A percentile compares a stretch with the other conserved stretches of the same genome.
Conservation (phyloP, 2,113 vertebrate species). For the Epinephelus moara region DNA sequence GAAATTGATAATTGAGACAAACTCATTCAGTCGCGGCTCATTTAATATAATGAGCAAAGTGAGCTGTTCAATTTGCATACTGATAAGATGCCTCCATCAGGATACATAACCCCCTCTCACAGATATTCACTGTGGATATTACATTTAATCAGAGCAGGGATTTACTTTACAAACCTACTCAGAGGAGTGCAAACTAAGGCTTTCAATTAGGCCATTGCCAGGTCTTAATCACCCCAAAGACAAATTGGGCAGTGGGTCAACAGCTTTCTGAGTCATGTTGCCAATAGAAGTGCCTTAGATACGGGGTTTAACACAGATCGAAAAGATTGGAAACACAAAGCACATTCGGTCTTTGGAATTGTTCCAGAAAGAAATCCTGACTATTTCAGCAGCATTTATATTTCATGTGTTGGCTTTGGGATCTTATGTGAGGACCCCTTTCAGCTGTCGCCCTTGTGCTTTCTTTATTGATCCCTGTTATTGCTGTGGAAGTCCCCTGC, state of each 20-base stretch:
- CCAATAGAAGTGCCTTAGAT: slow-evolving; percentile 30
- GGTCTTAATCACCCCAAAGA: slow-evolving; percentile 79
- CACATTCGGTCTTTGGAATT: slow-evolving; percentile 38
- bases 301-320: background rate
- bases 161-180: slow-evolving; percentile 84
- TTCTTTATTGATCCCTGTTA: slow-evolving; percentile 73
- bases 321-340: slow-evolving; percentile 46
- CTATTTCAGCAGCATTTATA: slow-evolving; percentile 67
- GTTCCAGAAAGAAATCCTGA: slow-evolving; percentile 41
- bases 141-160: slow-evolving; percentile 80
- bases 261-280: slow-evolving; percentile 65
- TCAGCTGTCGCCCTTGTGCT: slow-evolving; percentile 50
- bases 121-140: slow-evolving; percentile 73
- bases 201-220: slow-evolving; percentile 82
- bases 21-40: slow-evolving; percentile 80
- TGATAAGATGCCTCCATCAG: slow-evolving; percentile 75
- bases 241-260: slow-evolving; percentile 77
- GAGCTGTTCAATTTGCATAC: slow-evolving; percentile 80
- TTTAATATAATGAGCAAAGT: slow-evolving; percentile 81
- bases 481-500: slow-evolving; percentile 64
- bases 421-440: slow-evolving; percentile 59
- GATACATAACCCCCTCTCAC: slow-evolving; percentile 53
- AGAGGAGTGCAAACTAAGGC: slow-evolving; percentile 77
- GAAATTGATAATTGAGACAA: slow-evolving; percentile 80
- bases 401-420: slow-evolving; percentile 66